Evolutionary conservation across 2,113 vertebrate species (phyloP), one percentile per base, ranked within the genome.

Genomic region (Nothobranchius kuhntae): DNA sequence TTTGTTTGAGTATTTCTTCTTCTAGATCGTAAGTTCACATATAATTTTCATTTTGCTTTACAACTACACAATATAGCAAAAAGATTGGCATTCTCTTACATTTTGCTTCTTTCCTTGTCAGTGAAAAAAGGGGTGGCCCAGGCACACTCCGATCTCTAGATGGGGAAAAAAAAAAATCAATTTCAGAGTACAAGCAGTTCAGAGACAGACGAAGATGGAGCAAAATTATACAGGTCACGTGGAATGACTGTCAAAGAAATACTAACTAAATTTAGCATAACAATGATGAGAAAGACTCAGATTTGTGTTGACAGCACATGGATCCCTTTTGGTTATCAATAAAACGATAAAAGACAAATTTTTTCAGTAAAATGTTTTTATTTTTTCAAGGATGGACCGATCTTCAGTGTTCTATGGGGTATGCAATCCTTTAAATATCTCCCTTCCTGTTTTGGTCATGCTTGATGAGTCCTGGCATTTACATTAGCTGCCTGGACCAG

Each of bases 151-250:
- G 75, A 81, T 85, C 70, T 83, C 68, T 61, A 78, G 84, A 74
- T 73, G 69, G 84, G 82, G n/a, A n/a, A 68, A 78, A 24, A 80
- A 85, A 83, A 30, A 80, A 85, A 83, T 88, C 82, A 81, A 83
- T 86, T 76, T 81, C 65, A 75, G 69, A 71, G 77, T 61, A 77
- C 68, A 71, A 71, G 62, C 60, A 36, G 21, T 54, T 60, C 38
- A 42, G 53, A 78, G 61, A 55, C 71, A 17, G 52, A 2, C 38
- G 55, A 56, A 68, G 74, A 68, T 70, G 2, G 63, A 65, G 24
- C 8, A 47, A 58, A 62, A 38, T 74, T 75, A 75, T 60, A 73
- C 59, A 56, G 38, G 1, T 3, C 42, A 53, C 60, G 11, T 30
- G 24, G 36, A 3, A 68, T 45, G 40, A 12, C 53, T 72, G 35